Conservation (phyloP, 2,888 invertebrate species). For the Teleiodes luculella region DNA sequence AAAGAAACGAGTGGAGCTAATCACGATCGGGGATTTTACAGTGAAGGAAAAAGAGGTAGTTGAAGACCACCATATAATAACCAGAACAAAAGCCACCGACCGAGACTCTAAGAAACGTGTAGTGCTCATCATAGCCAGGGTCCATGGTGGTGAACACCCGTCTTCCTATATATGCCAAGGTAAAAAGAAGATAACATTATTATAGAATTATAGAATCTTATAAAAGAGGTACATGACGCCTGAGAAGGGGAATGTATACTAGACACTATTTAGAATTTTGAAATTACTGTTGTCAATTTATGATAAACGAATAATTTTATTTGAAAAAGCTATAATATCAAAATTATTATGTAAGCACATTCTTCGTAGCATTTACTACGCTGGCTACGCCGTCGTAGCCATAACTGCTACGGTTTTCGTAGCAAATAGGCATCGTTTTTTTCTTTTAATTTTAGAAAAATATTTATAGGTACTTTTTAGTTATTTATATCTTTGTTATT, state of each 20-base stretch:
- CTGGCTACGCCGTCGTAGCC: not conserved
- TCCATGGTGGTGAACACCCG: slow-evolving; percentile 97
- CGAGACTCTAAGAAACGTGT: slow-evolving; percentile 69
- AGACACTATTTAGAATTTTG: too few species aligned
- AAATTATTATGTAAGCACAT: too few species aligned
- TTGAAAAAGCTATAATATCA: too few species aligned
- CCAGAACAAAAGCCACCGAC: slow-evolving; percentile 70
- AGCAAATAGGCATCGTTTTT: too few species aligned
- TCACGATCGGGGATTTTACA: slow-evolving; percentile 85
- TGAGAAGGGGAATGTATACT: too few species aligned
- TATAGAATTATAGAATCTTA: too few species aligned
- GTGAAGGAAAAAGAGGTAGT: slow-evolving; percentile 39
- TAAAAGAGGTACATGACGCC: too few species aligned
- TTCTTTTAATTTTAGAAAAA: too few species aligned
- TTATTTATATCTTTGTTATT: not conserved
- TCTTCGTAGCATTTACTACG: not conserved
- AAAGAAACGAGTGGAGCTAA: slow-evolving; percentile 92
- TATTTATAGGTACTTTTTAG: not conserved
- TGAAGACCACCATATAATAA: slow-evolving; percentile 43
- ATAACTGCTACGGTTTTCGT: slow-evolving; percentile 8
- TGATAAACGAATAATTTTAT: too few species aligned
- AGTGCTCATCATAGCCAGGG: slow-evolving; percentile 91
- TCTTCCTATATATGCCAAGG: slow-evolving; percentile 97
- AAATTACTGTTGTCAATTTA: too few species aligned
- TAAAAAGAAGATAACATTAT: too few species aligned